Percentiles rank a stretch among this genome's conserved stretches.
Conservation (phyloP, 2,888 invertebrate genomes). For the Oscheius sp. region DNA sequence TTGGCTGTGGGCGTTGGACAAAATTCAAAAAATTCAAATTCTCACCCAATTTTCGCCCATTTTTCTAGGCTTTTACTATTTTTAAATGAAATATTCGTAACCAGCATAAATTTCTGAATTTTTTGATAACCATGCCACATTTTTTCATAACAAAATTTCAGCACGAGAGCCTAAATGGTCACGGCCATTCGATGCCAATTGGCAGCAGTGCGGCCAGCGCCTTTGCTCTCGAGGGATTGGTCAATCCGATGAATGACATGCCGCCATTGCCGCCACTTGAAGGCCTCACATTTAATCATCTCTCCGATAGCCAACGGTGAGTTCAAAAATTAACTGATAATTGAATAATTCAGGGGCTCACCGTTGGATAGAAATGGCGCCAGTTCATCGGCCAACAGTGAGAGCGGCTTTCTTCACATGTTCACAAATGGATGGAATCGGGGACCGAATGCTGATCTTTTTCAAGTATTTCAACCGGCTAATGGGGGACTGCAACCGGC, state of each 20-base stretch:
- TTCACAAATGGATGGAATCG: constrained; percentile 19
- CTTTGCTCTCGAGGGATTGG: not conserved
- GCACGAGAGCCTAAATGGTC: not conserved
- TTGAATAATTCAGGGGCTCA: not conserved
- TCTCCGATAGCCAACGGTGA: not conserved
- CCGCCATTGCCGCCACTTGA: not conserved
- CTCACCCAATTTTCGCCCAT: no score
- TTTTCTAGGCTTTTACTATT: no score
- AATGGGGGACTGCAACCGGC: not conserved
- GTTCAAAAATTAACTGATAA: not conserved
- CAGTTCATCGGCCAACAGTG: not conserved
- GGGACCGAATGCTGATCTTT: not conserved
- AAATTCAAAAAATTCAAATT: no score
- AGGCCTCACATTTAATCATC: constrained; percentile 16
- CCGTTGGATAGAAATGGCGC: constrained; percentile 4
- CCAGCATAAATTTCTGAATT: no score
- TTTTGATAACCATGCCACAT: no score
- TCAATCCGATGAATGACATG: not conserved
- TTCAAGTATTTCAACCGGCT: constrained; percentile 8
- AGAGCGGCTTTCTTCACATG: constrained; percentile 12
- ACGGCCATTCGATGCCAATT: not conserved
- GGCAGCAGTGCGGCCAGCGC: not conserved
- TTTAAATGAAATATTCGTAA: no score
- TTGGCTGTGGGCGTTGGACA: no score
- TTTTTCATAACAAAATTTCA: no score